These are phyloP conservation scores for Camponotus vicinus DNA, from an alignment of 1,140 invertebrate species.

Conservation along the genomic window DNA sequence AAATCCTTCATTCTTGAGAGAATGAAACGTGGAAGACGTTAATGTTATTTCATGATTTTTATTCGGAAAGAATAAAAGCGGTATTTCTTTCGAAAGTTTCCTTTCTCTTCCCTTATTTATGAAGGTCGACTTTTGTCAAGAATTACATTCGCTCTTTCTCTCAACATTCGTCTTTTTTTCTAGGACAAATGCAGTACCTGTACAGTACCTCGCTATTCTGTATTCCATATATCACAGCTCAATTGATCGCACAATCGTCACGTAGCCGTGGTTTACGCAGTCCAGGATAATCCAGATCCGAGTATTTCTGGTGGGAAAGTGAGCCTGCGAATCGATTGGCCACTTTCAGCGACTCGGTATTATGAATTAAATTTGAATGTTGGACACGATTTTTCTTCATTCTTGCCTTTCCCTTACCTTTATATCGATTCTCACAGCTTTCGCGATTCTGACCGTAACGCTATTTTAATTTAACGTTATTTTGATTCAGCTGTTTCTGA, in stretches of 20 bases:
- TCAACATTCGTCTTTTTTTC: too few species aligned
- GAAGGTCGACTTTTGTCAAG: background rate
- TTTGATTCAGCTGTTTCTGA: background rate
- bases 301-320: constrained; percentile 28
- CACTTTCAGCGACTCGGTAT: constrained; percentile 7
- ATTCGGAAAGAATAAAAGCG: background rate
- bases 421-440: background rate
- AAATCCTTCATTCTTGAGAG: background rate
- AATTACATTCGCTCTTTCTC: background rate
- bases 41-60: background rate
- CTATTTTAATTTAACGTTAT: constrained; percentile 41
- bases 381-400: constrained; percentile 25
- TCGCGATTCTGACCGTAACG: background rate
- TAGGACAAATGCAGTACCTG: too few species aligned
- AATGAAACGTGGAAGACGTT: background rate
- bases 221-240: background rate
- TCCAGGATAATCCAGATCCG: constrained; percentile 18
- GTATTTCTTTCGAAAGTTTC: background rate
- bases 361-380: constrained; percentile 46
- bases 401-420: background rate
- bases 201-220: background rate
- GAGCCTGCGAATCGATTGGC: constrained; percentile 42
- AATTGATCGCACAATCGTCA: constrained; percentile 42
- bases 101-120: background rate
- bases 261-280: constrained; percentile 11